Percentiles rank a stretch among this genome's conserved stretches.
Conservation (phyloP, 2,888 invertebrate species). For the Anagyrus pseudococci region DNA sequence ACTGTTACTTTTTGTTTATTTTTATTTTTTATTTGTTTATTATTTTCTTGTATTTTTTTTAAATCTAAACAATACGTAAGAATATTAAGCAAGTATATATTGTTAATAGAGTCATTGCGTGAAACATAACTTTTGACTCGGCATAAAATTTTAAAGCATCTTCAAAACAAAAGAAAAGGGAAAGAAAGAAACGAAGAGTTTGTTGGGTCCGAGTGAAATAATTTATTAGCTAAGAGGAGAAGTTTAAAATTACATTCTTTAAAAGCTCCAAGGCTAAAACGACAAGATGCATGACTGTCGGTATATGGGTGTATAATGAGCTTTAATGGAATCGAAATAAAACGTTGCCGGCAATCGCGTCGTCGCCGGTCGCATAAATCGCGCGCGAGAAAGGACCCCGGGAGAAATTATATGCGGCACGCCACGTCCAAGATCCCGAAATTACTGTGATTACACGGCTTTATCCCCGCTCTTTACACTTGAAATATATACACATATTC, state of each 20-base stretch:
- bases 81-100: no score
- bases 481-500: slow-evolving; percentile 32
- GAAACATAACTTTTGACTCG: no score
- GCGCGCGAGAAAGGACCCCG: slow-evolving; percentile 27
- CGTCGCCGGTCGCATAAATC: slow-evolving; percentile 41
- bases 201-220: background rate
- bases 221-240: slow-evolving; percentile 1
- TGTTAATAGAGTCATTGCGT: no score
- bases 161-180: no score
- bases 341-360: slow-evolving; percentile 45
- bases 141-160: background rate
- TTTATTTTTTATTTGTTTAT: no score
- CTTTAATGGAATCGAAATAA: slow-evolving; percentile 50
- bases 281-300: slow-evolving; percentile 18
- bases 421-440: slow-evolving; percentile 45
- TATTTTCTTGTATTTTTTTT: no score
- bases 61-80: no score
- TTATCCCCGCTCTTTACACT: slow-evolving; percentile 39
- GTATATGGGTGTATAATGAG: slow-evolving; percentile 33
- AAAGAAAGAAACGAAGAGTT: no score
- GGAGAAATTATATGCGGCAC: slow-evolving; percentile 50
- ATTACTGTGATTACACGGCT: slow-evolving; percentile 56
- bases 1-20: no score
- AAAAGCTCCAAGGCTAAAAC: slow-evolving; percentile 14
- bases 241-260: background rate